phyloP scores from a whole-genome alignment of 2,888 invertebrate genomes.

The Disparrhopalites patrizii region DNA sequence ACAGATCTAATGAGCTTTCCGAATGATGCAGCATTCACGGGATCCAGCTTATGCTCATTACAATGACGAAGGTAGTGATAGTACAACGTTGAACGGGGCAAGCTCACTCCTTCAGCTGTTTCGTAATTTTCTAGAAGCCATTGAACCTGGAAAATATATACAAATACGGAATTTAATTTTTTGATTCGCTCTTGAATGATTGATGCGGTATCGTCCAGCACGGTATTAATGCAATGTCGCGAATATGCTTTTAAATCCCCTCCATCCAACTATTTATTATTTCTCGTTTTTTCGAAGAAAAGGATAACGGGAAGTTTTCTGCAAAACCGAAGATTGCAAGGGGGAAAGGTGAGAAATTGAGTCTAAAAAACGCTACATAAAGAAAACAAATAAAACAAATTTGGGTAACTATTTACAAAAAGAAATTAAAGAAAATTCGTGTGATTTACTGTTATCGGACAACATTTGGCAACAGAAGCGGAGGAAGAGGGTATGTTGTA shows the following conservation, averaged over 20 bases:
- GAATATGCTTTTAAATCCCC: too few species aligned
- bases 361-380: too few species aligned
- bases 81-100: constrained; percentile 68
- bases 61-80: constrained; percentile 97
- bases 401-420: not conserved
- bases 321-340: too few species aligned
- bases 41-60: constrained; percentile 85
- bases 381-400: not conserved
- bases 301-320: too few species aligned
- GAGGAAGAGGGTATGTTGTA: too few species aligned
- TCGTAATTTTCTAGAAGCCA: constrained; percentile 62
- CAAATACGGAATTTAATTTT: too few species aligned
- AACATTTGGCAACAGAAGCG: constrained; percentile 25
- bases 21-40: constrained; percentile 98
- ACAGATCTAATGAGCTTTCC: constrained; percentile 98
- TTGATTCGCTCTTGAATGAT: too few species aligned
- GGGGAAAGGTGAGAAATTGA: too few species aligned
- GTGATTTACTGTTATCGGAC: constrained; percentile 34
- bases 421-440: constrained; percentile 16
- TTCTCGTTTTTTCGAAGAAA: too few species aligned
- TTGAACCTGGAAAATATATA: constrained; percentile 51
- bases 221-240: too few species aligned
- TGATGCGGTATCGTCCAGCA: too few species aligned
- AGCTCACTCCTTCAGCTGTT: constrained; percentile 59
- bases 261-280: too few species aligned